phyloP scores from a whole-genome alignment of 2,113 vertebrate species.

The Aegotheles bennettii region DNA sequence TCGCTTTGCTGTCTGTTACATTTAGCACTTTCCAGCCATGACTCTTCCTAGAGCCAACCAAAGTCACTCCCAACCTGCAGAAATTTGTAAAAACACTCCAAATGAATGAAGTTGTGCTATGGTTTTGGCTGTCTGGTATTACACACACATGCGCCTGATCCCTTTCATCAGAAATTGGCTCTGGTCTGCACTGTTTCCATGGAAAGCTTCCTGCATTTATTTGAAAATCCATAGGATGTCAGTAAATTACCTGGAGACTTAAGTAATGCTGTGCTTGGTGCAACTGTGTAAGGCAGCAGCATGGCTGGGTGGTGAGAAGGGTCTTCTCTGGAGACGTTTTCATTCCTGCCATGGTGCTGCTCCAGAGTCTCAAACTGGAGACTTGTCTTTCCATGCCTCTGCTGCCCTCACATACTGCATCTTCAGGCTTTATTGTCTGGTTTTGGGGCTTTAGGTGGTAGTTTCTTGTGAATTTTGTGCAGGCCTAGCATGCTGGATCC shows the following conservation, averaged over 20 bases:
- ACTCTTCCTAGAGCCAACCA: background rate
- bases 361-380: background rate
- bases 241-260: background rate
- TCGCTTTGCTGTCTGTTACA: background rate
- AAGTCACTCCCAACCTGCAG: background rate
- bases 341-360: background rate
- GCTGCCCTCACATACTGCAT: accelerated
- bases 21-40: background rate
- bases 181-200: background rate
- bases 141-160: accelerated
- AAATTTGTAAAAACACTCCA: background rate
- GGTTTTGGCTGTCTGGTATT: background rate
- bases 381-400: background rate
- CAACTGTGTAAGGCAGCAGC: accelerated
- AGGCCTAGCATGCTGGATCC: background rate
- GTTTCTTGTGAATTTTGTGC: background rate
- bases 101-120: accelerated
- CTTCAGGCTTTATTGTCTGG: background rate
- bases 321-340: background rate
- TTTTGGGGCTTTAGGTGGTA: background rate
- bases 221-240: background rate
- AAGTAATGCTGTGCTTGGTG: background rate
- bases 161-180: background rate
- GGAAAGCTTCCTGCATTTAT: background rate
- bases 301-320: background rate